These are phyloP conservation scores for Pterocles orientalis DNA, from an alignment of 2,113 vertebrate species.

Conservation along the genomic window DNA sequence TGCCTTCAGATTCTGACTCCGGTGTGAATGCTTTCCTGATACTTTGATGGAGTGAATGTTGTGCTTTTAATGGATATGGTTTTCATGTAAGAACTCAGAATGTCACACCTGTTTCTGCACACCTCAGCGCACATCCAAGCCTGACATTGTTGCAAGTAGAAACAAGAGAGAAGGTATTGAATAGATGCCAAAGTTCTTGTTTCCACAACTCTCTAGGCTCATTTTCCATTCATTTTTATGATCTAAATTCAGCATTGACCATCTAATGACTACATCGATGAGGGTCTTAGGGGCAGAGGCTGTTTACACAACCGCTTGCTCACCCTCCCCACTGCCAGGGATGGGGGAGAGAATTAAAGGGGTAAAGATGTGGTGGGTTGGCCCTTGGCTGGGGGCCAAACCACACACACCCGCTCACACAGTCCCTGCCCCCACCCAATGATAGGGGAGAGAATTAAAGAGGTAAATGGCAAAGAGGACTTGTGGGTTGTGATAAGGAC, in stretches of 20 bases:
- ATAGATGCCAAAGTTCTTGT: background rate
- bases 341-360: too few relatives aligned
- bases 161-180: conserved; percentile 3
- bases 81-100: background rate
- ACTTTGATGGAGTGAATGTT: background rate
- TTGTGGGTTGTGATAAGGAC: too few relatives aligned
- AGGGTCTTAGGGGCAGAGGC: background rate
- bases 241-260: background rate
- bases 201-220: background rate
- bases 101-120: background rate
- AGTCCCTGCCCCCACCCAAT: too few relatives aligned
- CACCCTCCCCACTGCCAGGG: too few relatives aligned
- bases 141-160: background rate
- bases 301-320: too few relatives aligned
- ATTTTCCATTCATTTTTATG: background rate
- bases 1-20: background rate
- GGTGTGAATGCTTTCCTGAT: background rate
- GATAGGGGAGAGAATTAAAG: too few relatives aligned
- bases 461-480: too few relatives aligned
- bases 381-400: too few relatives aligned
- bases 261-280: background rate
- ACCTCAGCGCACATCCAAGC: background rate
- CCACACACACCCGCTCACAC: too few relatives aligned
- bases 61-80: background rate
- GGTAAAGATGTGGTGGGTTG: too few relatives aligned